Evolutionary conservation across 2,797 vertebrate genomes (phyloP).

Genomic region (Myotis planiceps): DNA sequence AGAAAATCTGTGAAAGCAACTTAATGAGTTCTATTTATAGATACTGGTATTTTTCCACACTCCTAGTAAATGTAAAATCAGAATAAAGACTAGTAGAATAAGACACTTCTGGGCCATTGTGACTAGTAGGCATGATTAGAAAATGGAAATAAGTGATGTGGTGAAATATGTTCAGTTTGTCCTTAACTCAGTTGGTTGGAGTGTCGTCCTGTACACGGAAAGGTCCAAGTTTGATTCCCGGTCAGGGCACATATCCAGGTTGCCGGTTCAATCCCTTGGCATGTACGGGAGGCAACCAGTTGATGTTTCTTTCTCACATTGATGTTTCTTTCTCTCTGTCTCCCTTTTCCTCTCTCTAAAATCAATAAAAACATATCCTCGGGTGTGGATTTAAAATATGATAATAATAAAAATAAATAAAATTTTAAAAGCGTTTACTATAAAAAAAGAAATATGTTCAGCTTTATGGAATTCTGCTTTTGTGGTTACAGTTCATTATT

Average conservation of each 20-base stretch:
- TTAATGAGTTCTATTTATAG: conserved; percentile 21
- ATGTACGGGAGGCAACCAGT: neutral
- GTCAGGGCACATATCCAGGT: neutral
- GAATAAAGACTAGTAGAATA: conserved; percentile 22
- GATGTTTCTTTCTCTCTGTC: neutral
- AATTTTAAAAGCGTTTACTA: neutral
- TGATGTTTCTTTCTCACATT: neutral
- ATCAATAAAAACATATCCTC: neutral
- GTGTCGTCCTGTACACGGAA: neutral
- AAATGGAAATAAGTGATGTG: conserved; percentile 19
- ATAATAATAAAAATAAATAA: neutral
- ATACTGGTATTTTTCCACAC: neutral
- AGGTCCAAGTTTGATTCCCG: neutral
- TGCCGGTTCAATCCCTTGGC: neutral
- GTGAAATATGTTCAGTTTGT: neutral
- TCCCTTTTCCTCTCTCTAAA: neutral
- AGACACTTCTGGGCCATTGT: neutral
- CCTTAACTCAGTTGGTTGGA: neutral
- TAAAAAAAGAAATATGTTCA: neutral
- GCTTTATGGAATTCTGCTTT: conserved; percentile 5
- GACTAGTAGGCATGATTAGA: neutral
- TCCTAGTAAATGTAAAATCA: conserved; percentile 25
- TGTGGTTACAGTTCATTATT: neutral
- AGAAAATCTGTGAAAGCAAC: neutral
- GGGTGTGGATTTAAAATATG: neutral